Conservation (phyloP, 2,797 vertebrate species). For the Sebastes minor region DNA sequence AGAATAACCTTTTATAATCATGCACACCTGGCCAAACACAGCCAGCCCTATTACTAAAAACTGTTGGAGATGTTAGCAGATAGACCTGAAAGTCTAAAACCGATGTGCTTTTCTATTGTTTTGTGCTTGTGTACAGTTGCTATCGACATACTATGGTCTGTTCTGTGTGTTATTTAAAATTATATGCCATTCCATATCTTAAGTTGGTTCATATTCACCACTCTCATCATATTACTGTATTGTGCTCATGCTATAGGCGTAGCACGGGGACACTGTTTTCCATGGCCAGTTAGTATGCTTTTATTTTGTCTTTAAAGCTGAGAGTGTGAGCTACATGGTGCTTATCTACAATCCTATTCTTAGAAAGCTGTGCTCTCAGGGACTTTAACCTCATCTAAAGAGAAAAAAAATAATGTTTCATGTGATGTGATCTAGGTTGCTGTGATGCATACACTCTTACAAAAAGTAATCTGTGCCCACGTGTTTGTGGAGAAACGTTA, state of each 20-base stretch:
- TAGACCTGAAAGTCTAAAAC: slow-evolving; percentile 18
- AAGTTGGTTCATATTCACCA: slow-evolving; percentile 57
- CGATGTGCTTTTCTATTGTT: slow-evolving; percentile 41
- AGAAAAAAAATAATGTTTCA: slow-evolving; percentile 40
- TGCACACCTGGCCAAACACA: not conserved
- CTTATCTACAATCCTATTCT: slow-evolving; percentile 60
- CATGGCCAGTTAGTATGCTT: slow-evolving; percentile 62
- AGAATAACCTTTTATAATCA: not conserved
- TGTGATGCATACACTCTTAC: slow-evolving; percentile 52
- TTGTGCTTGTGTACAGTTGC: slow-evolving; percentile 63
- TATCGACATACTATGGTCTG: slow-evolving; percentile 57
- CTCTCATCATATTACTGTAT: slow-evolving; percentile 68
- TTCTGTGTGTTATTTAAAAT: slow-evolving; percentile 75
- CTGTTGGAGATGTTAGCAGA: not conserved
- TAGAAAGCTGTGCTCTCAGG: slow-evolving; percentile 76
- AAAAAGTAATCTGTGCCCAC: slow-evolving; percentile 34
- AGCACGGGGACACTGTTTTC: slow-evolving; percentile 53
- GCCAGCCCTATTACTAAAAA: not conserved
- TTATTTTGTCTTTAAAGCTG: slow-evolving; percentile 55
- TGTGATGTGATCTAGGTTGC: slow-evolving; percentile 62
- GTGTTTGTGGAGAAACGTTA: slow-evolving; percentile 31
- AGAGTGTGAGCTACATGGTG: slow-evolving; percentile 61
- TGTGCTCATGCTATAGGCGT: slow-evolving; percentile 43
- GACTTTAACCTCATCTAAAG: slow-evolving; percentile 70
- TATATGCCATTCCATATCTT: slow-evolving; percentile 43